Percentiles rank a stretch among this genome's conserved stretches.
These are phyloP conservation scores for Penaeus chinensis DNA, from an alignment of 1,140 invertebrate species.

Conservation along the genomic window DNA sequence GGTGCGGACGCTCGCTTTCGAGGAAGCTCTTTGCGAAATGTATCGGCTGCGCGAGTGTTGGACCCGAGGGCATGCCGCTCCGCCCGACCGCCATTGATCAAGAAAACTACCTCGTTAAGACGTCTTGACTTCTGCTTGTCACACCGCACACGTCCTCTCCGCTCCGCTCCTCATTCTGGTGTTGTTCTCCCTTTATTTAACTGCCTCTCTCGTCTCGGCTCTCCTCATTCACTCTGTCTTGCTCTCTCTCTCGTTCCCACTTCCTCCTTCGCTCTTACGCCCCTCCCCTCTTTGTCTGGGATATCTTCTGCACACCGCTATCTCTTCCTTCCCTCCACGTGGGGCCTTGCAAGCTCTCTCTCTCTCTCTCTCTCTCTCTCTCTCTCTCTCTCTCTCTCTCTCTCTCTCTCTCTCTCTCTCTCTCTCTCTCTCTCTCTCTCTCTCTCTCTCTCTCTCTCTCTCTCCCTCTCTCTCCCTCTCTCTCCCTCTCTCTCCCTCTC, in stretches of 20 bases:
- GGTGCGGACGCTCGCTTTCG: too few relatives aligned
- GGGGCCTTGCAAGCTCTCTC: neutral
- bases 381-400: neutral
- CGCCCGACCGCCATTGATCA: too few relatives aligned
- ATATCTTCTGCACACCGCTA: neutral
- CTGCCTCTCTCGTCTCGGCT: neutral
- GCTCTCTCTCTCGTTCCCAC: neutral
- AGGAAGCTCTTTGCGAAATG: too few relatives aligned
- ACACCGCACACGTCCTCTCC: too few relatives aligned
- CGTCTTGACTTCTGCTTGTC: too few relatives aligned
- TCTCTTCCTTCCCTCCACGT: neutral
- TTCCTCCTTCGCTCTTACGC: neutral
- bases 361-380: neutral
- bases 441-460: neutral
- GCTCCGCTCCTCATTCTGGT: neutral
- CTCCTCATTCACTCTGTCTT: slow-evolving; percentile 1
- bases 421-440: neutral
- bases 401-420: neutral
- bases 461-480: neutral
- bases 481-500: neutral
- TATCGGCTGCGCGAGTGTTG: too few relatives aligned
- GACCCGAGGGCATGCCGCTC: too few relatives aligned
- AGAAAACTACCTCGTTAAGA: too few relatives aligned
- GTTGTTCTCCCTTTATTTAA: slow-evolving; percentile 2
- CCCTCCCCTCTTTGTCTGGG: neutral